Conservation (phyloP, 2,888 invertebrate genomes). For the Ypsolopha sequella region DNA sequence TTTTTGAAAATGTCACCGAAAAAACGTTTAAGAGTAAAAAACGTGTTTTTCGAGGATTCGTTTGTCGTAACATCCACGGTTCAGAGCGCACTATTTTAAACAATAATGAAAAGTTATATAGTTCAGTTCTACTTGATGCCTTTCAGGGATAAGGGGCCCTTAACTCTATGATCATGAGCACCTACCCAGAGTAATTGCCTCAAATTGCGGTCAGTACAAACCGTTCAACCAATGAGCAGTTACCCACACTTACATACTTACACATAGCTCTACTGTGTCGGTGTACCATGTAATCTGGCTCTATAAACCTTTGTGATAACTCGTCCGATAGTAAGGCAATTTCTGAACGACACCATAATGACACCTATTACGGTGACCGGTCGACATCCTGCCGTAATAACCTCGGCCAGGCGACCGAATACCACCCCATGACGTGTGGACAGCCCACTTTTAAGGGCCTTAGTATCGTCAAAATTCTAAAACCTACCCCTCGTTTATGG, state of each 20-base stretch:
- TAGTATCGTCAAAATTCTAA: no score
- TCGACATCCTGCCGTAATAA: constrained; percentile 53
- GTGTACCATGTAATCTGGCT: constrained; percentile 57
- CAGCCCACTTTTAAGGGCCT: constrained; percentile 46
- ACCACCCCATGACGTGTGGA: constrained; percentile 21
- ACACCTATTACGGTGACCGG: constrained; percentile 57
- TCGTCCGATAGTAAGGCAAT: constrained; percentile 66
- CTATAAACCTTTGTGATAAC: constrained; percentile 62
- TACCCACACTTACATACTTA: not conserved
- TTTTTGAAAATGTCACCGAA: no score
- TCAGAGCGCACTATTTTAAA: no score
- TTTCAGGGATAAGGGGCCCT: not conserved
- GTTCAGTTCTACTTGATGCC: no score
- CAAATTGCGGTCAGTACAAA: not conserved
- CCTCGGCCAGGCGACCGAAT: constrained; percentile 12
- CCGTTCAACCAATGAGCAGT: not conserved
- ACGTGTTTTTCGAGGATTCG: no score
- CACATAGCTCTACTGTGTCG: not conserved
- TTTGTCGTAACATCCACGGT: no score
- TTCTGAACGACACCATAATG: constrained; percentile 66
- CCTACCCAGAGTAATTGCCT: not conserved
- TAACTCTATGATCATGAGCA: not conserved
- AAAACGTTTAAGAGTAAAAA: no score
- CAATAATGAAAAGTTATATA: no score
- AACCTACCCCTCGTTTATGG: no score